Evolutionary conservation across 35 echinoderm and acorn worm species (phyloP).

Genomic region (Apostichopus parvimensis): DNA sequence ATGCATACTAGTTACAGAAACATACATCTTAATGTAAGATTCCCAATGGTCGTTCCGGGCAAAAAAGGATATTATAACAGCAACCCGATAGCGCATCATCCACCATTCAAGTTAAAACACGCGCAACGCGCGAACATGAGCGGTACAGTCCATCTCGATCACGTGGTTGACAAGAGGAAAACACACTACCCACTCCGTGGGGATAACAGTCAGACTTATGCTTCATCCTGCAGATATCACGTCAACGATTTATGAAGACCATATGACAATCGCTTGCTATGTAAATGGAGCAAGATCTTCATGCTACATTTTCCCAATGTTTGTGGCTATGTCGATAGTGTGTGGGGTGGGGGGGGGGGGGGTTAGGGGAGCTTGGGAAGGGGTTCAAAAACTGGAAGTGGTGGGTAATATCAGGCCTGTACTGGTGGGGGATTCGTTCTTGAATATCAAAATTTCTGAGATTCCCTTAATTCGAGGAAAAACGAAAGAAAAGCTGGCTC

Average conservation of each 20-base stretch:
- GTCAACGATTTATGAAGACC: background rate
- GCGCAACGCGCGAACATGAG: background rate
- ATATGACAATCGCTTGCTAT: background rate
- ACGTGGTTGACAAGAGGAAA: background rate
- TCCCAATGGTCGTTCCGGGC: background rate
- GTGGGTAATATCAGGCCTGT: no score
- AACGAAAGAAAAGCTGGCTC: background rate
- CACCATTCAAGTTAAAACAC: background rate
- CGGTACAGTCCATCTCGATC: constrained; percentile 15
- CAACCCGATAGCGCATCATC: no score
- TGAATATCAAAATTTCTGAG: no score
- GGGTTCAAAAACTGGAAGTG: no score
- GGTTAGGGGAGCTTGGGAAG: no score
- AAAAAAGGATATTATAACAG: background rate
- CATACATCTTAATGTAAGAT: background rate
- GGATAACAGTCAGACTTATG: background rate
- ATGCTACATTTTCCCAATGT: background rate
- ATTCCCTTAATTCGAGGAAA: no score
- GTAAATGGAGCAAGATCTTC: no score
- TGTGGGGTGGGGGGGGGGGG: background rate
- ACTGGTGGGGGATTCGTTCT: no score
- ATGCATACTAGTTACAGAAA: background rate
- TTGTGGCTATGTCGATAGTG: background rate
- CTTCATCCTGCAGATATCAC: background rate
- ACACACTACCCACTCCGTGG: background rate